Evolutionary conservation across 2,797 vertebrate species (phyloP), one percentile per base, ranked within the genome.

Genomic region (Dicrostonyx torquatus): DNA sequence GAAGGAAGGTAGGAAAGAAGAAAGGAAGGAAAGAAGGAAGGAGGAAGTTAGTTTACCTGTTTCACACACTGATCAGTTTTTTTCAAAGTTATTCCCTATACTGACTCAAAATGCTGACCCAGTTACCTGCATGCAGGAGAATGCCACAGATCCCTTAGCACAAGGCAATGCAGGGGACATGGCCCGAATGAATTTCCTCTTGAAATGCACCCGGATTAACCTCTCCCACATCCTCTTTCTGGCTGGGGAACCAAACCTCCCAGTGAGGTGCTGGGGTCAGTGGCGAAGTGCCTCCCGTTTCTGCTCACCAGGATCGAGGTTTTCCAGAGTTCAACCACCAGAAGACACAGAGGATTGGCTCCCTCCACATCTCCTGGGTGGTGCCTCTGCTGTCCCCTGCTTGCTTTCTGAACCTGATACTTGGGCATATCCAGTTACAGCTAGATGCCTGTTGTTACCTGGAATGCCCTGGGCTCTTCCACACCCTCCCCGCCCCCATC

Each of bases 11-110:
- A n/a, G n/a, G n/a, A n/a, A 77, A 66, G n/a, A 73, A 37, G 45
- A 18, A 5, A 48, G 10, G 15, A 1, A 13, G 45, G n/a, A 22
- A 15, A 2, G 17, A 22, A 4, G n/a, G 31, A 1, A 11, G 11
- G 6, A 11, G 9, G 5, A 22, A 34, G 55, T 18, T 58, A 8
- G 7, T 50, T 72, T 72, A 45, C 29, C 75, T 6, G 31, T 40
- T 14, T 17, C 1, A 26, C 9, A 13, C 7, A 14, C 10, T 37
- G 31, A 15, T 8, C 5, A 48, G 50, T 31, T 15, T 12, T 50
- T 7, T 37, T 80, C 48, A 9, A 72, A 94, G 48, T 50, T 72
- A 68, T 66, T 22, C 24, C 50, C 83, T 60, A 10, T 6, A 7
- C 14, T 20, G 15, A 76, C 48, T 53, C 62, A 18, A 64, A 78